phyloP scores from a whole-genome alignment of 2,888 invertebrate species.

The Endotricha flammealis region DNA sequence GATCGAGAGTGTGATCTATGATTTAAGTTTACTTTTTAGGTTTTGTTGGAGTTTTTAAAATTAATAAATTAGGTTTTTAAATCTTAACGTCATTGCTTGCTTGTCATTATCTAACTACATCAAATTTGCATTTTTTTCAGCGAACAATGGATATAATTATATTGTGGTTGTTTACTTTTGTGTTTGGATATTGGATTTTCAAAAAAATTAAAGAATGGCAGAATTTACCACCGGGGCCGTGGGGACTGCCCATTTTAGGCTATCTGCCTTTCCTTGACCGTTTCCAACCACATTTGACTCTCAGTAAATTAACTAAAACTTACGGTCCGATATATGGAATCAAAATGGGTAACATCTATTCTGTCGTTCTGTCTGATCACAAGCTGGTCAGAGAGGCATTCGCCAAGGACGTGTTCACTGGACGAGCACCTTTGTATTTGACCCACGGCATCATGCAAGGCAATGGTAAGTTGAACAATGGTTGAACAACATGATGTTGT shows the following conservation, averaged over 20 bases:
- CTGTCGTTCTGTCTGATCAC: constrained; percentile 88
- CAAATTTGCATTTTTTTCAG: constrained; percentile 37
- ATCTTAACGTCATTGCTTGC: no score
- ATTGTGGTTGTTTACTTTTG: constrained; percentile 42
- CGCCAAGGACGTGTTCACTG: constrained; percentile 83
- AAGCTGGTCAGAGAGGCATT: constrained; percentile 85
- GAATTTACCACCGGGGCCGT: constrained; percentile 86
- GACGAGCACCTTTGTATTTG: constrained; percentile 88
- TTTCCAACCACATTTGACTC: constrained; percentile 82
- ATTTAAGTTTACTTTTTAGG: no score
- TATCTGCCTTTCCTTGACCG: constrained; percentile 86
- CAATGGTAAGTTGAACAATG: constrained; percentile 80
- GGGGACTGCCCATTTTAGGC: constrained; percentile 87
- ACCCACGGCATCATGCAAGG: constrained; percentile 94
- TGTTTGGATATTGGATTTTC: constrained; percentile 49
- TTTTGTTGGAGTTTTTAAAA: no score
- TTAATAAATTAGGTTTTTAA: no score
- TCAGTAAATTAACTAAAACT: constrained; percentile 81
- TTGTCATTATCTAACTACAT: no score
- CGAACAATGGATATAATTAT: constrained; percentile 44
- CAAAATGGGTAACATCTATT: constrained; percentile 84
- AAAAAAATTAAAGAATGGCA: constrained; percentile 60
- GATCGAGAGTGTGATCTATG: no score
- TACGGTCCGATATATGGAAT: constrained; percentile 88
- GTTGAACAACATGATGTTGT: background rate